Conservation (phyloP, 2,888 invertebrate species). For the Lamellibrachia satsuma region DNA sequence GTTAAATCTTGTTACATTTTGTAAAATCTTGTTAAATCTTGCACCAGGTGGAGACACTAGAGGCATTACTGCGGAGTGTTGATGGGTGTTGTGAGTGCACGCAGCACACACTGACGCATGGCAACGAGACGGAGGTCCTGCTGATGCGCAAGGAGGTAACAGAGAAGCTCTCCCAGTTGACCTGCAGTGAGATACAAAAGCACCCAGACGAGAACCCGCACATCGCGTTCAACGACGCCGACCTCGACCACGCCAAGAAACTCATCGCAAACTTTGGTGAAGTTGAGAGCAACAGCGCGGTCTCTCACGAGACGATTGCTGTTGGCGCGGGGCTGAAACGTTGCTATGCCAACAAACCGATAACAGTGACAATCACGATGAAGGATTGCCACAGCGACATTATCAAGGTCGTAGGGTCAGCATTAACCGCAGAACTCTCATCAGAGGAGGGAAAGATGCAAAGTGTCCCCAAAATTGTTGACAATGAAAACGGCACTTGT, state of each 20-base stretch:
- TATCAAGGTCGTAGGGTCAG: constrained; percentile 59
- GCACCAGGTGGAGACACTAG: constrained; percentile 62
- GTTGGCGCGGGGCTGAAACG: constrained; percentile 65
- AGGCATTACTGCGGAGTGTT: constrained; percentile 64
- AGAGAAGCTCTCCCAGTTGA: constrained; percentile 64
- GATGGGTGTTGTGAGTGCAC: constrained; percentile 67
- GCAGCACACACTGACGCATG: constrained; percentile 67
- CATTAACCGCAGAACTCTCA: constrained; percentile 52
- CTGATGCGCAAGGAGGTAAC: constrained; percentile 68
- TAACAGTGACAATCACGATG: constrained; percentile 64
- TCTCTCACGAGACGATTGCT: constrained; percentile 64
- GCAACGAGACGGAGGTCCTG: constrained; percentile 67
- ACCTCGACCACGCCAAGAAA: constrained; percentile 54
- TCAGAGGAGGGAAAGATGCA: constrained; percentile 25
- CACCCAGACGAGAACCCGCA: constrained; percentile 64
- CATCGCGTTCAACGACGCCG: constrained; percentile 59
- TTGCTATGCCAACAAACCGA: constrained; percentile 59
- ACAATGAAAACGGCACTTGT: constrained; percentile 45
- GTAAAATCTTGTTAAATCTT: too few species aligned
- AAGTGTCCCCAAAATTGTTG: constrained; percentile 35
- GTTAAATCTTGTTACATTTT: too few species aligned
- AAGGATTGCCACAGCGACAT: constrained; percentile 63
- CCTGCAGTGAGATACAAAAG: constrained; percentile 49
- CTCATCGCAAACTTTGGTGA: constrained; percentile 58
- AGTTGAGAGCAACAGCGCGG: constrained; percentile 64